phyloP scores from a whole-genome alignment of 2,797 vertebrate species.

The Megalops cyprinoides region DNA sequence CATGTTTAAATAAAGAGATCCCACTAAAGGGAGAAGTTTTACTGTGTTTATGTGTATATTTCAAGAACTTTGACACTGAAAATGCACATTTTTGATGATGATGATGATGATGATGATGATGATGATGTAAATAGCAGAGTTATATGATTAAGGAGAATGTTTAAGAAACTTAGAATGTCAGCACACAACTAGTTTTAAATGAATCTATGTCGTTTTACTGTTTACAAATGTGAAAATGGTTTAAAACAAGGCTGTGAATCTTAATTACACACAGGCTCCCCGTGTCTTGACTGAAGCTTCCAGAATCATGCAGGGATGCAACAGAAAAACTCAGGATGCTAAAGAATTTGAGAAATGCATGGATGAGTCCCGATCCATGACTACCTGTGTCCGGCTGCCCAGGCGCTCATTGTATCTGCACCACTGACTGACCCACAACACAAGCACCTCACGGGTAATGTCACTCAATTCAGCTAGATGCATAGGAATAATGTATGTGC shows the following conservation, averaged over 20 bases:
- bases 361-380: no score
- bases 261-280: background rate
- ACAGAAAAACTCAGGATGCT: background rate
- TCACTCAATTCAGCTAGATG: no score
- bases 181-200: background rate
- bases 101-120: background rate
- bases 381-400: no score
- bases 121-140: background rate
- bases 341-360: background rate
- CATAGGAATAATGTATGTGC: no score
- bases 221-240: background rate
- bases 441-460: no score
- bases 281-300: background rate
- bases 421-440: no score
- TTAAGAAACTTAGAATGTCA: background rate
- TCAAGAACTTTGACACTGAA: background rate
- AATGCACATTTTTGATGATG: background rate
- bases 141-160: background rate
- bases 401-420: no score
- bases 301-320: no score
- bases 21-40: background rate
- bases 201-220: background rate
- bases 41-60: background rate
- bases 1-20: background rate
- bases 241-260: background rate